Conservation (phyloP, 2,797 vertebrate species). For the Taeniopygia guttata region DNA sequence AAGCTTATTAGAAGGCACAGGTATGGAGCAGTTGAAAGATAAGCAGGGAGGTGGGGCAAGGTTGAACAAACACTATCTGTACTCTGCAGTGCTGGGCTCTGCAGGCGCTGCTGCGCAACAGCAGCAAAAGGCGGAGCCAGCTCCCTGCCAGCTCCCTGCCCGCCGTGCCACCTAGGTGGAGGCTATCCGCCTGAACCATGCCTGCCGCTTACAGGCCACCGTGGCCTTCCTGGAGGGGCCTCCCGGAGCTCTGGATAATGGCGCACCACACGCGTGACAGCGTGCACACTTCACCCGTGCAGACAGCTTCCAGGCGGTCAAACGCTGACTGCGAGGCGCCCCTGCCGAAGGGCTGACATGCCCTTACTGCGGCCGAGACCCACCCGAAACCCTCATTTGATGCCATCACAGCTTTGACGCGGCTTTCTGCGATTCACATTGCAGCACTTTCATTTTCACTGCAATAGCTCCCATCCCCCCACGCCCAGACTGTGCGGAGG, state of each 20-base stretch:
- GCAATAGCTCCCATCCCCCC: background rate
- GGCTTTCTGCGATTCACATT: rapidly evolving
- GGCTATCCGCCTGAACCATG: rapidly evolving
- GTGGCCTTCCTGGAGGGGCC: background rate
- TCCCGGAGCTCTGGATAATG: rapidly evolving
- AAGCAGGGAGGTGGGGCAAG: constrained; percentile 42
- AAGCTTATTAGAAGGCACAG: background rate
- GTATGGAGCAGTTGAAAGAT: constrained; percentile 14
- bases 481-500: background rate
- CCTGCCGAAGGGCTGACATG: rapidly evolving
- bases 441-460: background rate
- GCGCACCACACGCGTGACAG: rapidly evolving
- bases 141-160: background rate
- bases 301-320: background rate
- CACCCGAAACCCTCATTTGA: background rate
- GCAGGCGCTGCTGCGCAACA: constrained; percentile 59
- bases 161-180: background rate
- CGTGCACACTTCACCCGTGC: rapidly evolving
- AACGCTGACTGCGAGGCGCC: background rate
- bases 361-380: background rate
- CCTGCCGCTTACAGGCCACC: rapidly evolving
- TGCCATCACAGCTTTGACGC: background rate
- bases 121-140: constrained; percentile 47
- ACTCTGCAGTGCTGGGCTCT: constrained; percentile 44
- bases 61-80: constrained; percentile 59